Evolutionary conservation across 2,797 vertebrate genomes (phyloP).

Genomic region (Prunella strophiata): DNA sequence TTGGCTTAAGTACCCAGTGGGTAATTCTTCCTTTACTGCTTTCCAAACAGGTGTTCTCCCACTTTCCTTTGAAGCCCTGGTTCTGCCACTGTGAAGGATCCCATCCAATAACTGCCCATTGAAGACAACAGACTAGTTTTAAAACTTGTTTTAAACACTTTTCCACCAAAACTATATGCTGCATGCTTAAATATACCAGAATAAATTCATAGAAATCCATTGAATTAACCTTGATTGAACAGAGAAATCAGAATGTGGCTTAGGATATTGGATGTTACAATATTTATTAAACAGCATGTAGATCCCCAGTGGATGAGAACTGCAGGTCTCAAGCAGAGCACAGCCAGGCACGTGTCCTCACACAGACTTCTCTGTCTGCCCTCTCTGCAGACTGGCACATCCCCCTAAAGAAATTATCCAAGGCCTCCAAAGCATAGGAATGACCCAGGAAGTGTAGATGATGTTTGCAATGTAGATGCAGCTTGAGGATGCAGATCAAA

Average conservation of each 20-base stretch:
- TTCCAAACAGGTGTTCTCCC: constrained; percentile 31
- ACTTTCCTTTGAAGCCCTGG: constrained; percentile 2
- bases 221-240: neutral
- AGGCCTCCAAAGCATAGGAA: neutral
- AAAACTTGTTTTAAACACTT: neutral
- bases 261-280: neutral
- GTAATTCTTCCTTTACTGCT: neutral
- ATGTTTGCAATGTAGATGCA: neutral
- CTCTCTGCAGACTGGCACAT: neutral
- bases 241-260: neutral
- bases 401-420: neutral
- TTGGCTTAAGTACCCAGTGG: constrained; percentile 5
- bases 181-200: neutral
- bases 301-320: neutral
- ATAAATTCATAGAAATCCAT: neutral
- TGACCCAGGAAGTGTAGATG: neutral
- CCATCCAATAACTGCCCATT: neutral
- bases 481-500: neutral
- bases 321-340: neutral
- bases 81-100: neutral
- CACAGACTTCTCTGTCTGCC: neutral
- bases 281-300: neutral
- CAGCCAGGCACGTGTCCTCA: neutral
- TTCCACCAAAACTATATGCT: neutral
- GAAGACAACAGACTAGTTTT: neutral